Base-by-base conservation (phyloP, 2,888 invertebrate genomes). In the Kryphioiulus occultus region DNA sequence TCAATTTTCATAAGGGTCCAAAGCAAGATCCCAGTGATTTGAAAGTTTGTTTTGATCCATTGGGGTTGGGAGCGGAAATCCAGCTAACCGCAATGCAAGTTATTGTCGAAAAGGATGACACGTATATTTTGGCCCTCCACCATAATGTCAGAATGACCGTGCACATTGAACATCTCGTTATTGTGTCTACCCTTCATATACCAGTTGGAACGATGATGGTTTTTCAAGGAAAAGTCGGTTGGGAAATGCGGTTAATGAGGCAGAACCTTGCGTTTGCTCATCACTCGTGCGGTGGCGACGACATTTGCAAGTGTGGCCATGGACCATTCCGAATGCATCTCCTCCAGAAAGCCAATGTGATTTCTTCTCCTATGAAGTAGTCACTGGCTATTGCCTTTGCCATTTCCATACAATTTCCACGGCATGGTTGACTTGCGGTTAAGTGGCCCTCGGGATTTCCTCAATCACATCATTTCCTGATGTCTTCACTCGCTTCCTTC, bases 381-480 rank as follows among this genome's bases (percentile, higher is more conserved):
- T 78, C 30, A 78, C 30, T 78, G 30, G 26, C 26, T 68, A 68
- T 68, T 68, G 68, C 68, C 68, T 68, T 68, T 68, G 78, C 78
- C 78, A 78, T 78, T 78, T 78, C 78, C 78, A 78, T 78, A 78
- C 78, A 78, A 78, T 78, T 78, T 78, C 78, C 78, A 78, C 78
- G 78, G 30, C 78, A 78, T 78, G 78, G 30, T 78, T 78, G 78
- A 78, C 78, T 78, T 78, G 78, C 78, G 78, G 78, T 78, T 78
- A 78, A 78, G 78, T 78, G 78, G 78, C 78, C 78, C 78, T 78
- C 85, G 85, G 85, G 85, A 85, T 85, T 44, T 85, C 85, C 85
- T 85, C 85, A 85, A 85, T 85, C 85, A 47, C 85, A 85, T 85
- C 85, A 85, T 85, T 85, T 85, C 85, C 85, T 85, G 85, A 85